These are phyloP conservation scores for Leuciscus idus DNA, from an alignment of 2,113 vertebrate genomes.

Conservation along the genomic window DNA sequence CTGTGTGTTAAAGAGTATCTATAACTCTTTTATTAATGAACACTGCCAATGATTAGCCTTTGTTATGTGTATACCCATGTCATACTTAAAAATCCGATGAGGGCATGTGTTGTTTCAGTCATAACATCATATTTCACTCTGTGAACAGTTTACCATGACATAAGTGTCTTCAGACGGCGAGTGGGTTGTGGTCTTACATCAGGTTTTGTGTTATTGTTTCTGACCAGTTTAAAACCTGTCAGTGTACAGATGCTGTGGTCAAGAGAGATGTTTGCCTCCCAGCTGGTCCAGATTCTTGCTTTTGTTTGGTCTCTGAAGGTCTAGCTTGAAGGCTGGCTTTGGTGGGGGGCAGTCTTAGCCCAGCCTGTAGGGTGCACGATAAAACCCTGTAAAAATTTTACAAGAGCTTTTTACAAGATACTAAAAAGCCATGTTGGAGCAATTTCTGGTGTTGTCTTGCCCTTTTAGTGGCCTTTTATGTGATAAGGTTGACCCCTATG, in stretches of 20 bases:
- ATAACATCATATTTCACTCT: conserved; percentile 27
- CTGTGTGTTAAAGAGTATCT: neutral
- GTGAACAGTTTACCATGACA: conserved; percentile 27
- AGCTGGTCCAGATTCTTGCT: conserved; percentile 18
- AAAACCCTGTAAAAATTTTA: conserved; percentile 64
- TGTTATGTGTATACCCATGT: neutral
- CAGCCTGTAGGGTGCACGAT: neutral
- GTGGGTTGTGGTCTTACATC: conserved; percentile 25
- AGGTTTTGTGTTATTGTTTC: conserved; percentile 24
- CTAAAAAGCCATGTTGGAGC: conserved; percentile 59
- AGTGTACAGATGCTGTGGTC: conserved; percentile 7
- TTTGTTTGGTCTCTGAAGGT: conserved; percentile 53
- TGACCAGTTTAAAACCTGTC: conserved; percentile 9
- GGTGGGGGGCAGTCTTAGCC: conserved; percentile 48
- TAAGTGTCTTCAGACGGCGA: conserved; percentile 29
- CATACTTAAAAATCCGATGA: neutral
- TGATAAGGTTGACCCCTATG: conserved; percentile 45
- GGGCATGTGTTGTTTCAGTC: conserved; percentile 39
- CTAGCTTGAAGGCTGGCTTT: conserved; percentile 11
- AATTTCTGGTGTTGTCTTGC: conserved; percentile 59
- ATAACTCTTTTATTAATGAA: neutral
- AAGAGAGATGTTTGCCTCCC: neutral
- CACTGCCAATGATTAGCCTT: neutral
- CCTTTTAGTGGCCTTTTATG: conserved; percentile 20
- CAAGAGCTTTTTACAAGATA: conserved; percentile 68